Evolutionary conservation across 2,113 vertebrate genomes (phyloP), one percentile per base, ranked within the genome.

Genomic region (Forbesichthys agassizii): DNA sequence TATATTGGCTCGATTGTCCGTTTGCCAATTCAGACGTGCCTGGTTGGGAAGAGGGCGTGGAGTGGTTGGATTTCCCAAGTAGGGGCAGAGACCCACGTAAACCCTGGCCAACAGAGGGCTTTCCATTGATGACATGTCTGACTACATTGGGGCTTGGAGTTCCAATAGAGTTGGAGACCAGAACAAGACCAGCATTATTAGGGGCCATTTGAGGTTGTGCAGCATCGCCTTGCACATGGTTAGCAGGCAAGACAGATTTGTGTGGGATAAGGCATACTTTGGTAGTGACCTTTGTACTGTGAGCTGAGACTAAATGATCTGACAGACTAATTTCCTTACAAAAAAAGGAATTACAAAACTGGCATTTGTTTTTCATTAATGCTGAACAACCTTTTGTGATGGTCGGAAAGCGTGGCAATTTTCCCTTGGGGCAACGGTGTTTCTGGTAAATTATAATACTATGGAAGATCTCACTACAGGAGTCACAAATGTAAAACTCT

Each of bases 401-500:
- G 33, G 60, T 36, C 3, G 33, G 52, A 61, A 27, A 56, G 16
- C 56, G 68, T 0, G 55, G 62, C 9, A 53, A 74, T 53, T 18
- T 14, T 11, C 59, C 70, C 16, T 75, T 81, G 14, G 83, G 78
- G 77, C 90, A 92, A 48, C 48, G 46, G 59, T 92, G 90, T 3
- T 57, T 57, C 12, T 47, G 69, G 61, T 82, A 88, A 1, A 33
- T 8, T 9, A 9, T 65, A 66, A 71, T 61, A 1, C 75, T 61
- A 1, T 82, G 62, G 74, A 92, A 92, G n/a, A 89, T 75, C 47
- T 88, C 77, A 12, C 75, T 79, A 55, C 92, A 93, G 52, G 54
- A 3, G 0, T 80, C 36, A 66, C 92, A 92, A 33, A 82, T 53
- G 57, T 82, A 89, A 60, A 89, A 79, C 64, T 71, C 46, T 53